Base-by-base conservation (phyloP, 2,797 vertebrate species). In the Cryptoblepharus egeriae region DNA sequence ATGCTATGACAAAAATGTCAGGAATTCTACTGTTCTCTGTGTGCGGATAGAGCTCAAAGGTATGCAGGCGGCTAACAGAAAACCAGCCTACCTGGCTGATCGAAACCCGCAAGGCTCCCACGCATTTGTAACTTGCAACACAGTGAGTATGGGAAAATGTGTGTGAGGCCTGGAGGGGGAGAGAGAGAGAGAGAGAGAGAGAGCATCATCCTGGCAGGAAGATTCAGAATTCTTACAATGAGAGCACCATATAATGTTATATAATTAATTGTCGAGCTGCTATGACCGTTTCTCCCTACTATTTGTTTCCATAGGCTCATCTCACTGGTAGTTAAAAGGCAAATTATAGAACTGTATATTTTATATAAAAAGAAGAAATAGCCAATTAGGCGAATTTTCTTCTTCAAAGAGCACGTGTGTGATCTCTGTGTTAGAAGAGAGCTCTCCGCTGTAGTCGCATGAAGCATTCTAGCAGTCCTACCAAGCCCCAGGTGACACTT, bases 61-160 rank as follows among this genome's bases (percentile, higher is more conserved):
- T 97, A 97, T 98, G 96, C 95, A 96, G 95, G 90, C 95, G 90
- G 93, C 95, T 96, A 95, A 96, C 95, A 97, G 97, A 98, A 99
- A 98, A 97, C 96, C 95, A 96, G 97, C 95, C 97, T 97, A 98
- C 97, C 96, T 98, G 97, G 96, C 90, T 93, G 97, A 97, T 97
- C 96, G 97, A 98, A 98, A 97, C 97, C n/a, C 97, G 82, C 87
- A 81, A 87, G 90, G 96, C 97, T 96, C 97, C 97, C 97, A 98
- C 96, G 86, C 96, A 75, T 85, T 91, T 94, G 96, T 95, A 97
- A 96, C 96, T 95, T 95, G 86, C 95, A 92, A 87, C 63, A 83
- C 93, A 94, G 92, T 61, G 35, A 92, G 95, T 95, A 95, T 98
- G 97, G 96, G 97, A 98, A 98, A 97, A 95, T 42, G 39, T 87